Percentiles rank a stretch among this genome's conserved stretches.
phyloP scores from a whole-genome alignment of 2,888 invertebrate genomes.

The Orgyia antiqua region DNA sequence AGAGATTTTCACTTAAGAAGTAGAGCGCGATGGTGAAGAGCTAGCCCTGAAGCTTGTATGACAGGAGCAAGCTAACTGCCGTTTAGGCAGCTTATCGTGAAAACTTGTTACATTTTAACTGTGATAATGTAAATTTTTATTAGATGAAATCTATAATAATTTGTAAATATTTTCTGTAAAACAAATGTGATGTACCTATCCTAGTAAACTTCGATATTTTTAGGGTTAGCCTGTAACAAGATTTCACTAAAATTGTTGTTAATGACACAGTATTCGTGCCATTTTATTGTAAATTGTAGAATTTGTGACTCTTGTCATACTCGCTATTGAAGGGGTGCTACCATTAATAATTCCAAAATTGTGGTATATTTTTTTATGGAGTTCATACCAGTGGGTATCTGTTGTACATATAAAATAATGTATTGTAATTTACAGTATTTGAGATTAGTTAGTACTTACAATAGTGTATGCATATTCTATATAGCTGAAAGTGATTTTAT shows the following conservation, averaged over 20 bases:
- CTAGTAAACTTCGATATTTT: constrained; percentile 57
- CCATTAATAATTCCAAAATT: constrained; percentile 77
- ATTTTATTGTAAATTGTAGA: constrained; percentile 76
- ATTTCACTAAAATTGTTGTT: constrained; percentile 73
- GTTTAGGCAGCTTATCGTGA: constrained; percentile 60
- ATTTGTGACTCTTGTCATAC: constrained; percentile 79
- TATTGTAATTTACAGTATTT: constrained; percentile 77
- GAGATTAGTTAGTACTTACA: constrained; percentile 75
- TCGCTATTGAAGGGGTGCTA: constrained; percentile 79
- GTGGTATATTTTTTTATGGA: constrained; percentile 77
- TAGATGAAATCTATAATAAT: constrained; percentile 73
- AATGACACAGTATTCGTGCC: constrained; percentile 75
- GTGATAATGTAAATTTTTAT: constrained; percentile 74
- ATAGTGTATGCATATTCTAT: constrained; percentile 75
- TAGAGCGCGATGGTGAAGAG: constrained; percentile 79
- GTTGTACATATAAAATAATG: constrained; percentile 71
- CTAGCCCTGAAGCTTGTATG: constrained; percentile 79
- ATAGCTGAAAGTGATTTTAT: constrained; percentile 77
- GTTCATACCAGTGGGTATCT: constrained; percentile 75
- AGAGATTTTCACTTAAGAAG: constrained; percentile 77
- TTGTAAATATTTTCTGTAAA: constrained; percentile 69
- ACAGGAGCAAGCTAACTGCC: constrained; percentile 77
- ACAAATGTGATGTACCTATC: constrained; percentile 65
- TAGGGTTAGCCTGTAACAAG: constrained; percentile 78
- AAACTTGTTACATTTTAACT: constrained; percentile 79